phyloP scores from a whole-genome alignment of 2,797 vertebrate species.

The Astyanax mexicanus region DNA sequence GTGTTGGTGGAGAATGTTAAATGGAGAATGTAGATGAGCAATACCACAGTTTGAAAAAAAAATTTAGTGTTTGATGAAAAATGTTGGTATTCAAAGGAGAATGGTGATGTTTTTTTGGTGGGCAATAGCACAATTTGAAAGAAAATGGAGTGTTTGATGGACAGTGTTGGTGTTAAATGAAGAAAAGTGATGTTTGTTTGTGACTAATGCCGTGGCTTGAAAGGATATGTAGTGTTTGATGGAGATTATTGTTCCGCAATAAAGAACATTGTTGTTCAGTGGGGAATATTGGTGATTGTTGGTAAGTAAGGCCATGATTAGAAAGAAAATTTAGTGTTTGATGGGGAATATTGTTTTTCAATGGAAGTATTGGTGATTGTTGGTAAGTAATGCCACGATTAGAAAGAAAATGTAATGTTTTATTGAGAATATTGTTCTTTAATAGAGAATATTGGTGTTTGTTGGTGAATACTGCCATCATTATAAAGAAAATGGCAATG shows the following conservation, averaged over 20 bases:
- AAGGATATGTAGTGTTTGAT: background rate
- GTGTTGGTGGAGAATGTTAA: background rate
- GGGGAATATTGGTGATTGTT: background rate
- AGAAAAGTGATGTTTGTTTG: background rate
- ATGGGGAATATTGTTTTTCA: background rate
- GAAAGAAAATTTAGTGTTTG: background rate
- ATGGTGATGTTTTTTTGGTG: background rate
- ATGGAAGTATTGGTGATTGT: background rate
- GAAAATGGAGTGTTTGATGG: background rate
- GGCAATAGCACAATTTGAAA: too few relatives aligned
- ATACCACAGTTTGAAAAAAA: too few relatives aligned
- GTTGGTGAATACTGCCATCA: too few relatives aligned
- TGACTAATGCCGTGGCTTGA: too few relatives aligned
- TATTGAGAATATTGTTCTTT: too few relatives aligned
- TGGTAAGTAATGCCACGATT: too few relatives aligned
- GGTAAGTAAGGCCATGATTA: background rate
- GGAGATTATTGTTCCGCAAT: background rate
- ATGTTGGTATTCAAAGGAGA: background rate
- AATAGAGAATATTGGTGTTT: too few relatives aligned
- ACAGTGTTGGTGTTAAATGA: too few relatives aligned
- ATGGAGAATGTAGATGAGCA: too few relatives aligned
- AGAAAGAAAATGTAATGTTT: background rate
- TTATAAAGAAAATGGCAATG: background rate
- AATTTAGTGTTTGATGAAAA: background rate
- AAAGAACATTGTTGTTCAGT: too few relatives aligned